phyloP scores from a whole-genome alignment of 2,888 invertebrate genomes.

The Eumacrocentrus americanus region DNA sequence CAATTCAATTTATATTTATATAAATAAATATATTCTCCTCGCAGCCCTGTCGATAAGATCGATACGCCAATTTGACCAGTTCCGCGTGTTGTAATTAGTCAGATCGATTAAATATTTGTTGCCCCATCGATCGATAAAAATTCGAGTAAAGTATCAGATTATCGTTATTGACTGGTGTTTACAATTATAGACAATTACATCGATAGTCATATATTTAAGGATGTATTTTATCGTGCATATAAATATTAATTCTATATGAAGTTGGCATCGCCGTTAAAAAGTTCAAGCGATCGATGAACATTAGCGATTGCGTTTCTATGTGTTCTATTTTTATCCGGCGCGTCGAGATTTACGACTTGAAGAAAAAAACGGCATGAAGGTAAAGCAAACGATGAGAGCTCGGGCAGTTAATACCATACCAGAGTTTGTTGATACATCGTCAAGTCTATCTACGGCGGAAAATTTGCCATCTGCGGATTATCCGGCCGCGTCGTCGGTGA shows the following conservation, averaged over 20 bases:
- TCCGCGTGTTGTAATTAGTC: constrained; percentile 33
- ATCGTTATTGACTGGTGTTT: too few relatives aligned
- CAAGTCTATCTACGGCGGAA: constrained; percentile 50
- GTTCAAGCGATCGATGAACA: constrained; percentile 5
- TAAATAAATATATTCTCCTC: not conserved
- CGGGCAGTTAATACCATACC: constrained; percentile 16
- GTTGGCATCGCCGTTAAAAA: constrained; percentile 1
- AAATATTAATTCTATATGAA: too few relatives aligned
- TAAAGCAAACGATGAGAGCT: constrained; percentile 13
- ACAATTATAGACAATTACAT: too few relatives aligned
- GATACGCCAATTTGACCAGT: constrained; percentile 32
- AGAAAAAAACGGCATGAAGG: constrained; percentile 10
- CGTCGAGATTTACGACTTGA: constrained; percentile 15
- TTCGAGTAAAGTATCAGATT: constrained; percentile 16
- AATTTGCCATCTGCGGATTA: constrained; percentile 46
- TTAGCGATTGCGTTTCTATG: not conserved
- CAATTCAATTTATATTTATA: too few relatives aligned
- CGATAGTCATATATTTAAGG: too few relatives aligned
- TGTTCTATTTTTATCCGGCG: constrained; percentile 4
- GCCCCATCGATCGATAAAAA: constrained; percentile 9
- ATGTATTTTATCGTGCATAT: too few relatives aligned
- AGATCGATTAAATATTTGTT: constrained; percentile 30
- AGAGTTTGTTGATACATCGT: constrained; percentile 42
- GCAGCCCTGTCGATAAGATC: constrained; percentile 31
- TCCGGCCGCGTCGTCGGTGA: constrained; percentile 29